Conservation (phyloP, 2,797 vertebrate species). For the Gymnoscopelus braueri region DNA sequence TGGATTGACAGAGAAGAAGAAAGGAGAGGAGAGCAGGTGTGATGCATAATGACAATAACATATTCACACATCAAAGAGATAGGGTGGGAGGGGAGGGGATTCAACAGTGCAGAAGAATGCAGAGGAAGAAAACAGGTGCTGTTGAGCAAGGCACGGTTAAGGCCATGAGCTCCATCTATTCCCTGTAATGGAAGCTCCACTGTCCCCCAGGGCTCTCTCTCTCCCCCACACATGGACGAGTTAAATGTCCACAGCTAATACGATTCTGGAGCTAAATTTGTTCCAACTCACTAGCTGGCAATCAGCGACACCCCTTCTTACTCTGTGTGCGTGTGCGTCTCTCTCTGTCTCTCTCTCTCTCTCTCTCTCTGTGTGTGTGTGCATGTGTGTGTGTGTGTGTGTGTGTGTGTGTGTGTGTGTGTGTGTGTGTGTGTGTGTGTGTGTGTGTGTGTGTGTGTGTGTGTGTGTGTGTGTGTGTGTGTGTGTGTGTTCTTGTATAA, state of each 20-base stretch:
- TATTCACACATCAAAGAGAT: too few species aligned
- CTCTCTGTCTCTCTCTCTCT: too few species aligned
- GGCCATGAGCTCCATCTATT: conserved; percentile 9
- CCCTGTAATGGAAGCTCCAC: conserved; percentile 36
- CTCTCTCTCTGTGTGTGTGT: neutral
- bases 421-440: neutral
- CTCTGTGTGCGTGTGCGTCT: neutral
- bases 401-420: neutral
- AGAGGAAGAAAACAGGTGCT: too few species aligned
- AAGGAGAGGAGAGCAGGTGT: too few species aligned
- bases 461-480: neutral
- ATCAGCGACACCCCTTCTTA: conserved; percentile 10
- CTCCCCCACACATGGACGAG: neutral
- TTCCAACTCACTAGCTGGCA: conserved; percentile 19
- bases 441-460: conserved; percentile 4
- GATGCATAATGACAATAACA: too few species aligned
- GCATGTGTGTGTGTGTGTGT: conserved; percentile 2
- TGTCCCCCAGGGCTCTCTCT: conserved; percentile 9
- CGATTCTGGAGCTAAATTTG: conserved; percentile 29
- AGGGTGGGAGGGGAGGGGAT: too few species aligned
- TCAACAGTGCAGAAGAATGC: too few species aligned
- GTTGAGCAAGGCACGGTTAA: too few species aligned
- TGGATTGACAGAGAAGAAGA: too few species aligned
- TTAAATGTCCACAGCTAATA: conserved; percentile 20
- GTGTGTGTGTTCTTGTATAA: conserved; percentile 1